phyloP scores from a whole-genome alignment of 2,888 invertebrate genomes.

The Thymelicus lineola region DNA sequence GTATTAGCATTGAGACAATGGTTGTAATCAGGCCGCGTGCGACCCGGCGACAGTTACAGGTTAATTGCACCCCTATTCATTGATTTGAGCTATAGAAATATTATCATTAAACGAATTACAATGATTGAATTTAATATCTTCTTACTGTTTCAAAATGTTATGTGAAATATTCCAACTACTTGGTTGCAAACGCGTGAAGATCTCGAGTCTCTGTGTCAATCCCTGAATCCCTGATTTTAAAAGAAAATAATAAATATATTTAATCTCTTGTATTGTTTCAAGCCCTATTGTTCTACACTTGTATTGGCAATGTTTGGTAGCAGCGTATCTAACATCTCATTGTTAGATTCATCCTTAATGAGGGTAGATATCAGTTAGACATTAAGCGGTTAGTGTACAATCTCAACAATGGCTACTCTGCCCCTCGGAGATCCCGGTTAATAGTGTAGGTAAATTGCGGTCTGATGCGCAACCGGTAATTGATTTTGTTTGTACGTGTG shows the following conservation, averaged over 20 bases:
- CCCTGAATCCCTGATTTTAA: neutral
- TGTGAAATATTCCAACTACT: too few species aligned
- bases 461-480: conserved; percentile 70
- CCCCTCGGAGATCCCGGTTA: conserved; percentile 17
- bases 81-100: conserved; percentile 31
- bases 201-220: neutral
- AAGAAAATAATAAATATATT: neutral
- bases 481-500: conserved; percentile 64
- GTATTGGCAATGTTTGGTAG: neutral
- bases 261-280: neutral
- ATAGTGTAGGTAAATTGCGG: conserved; percentile 45
- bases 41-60: conserved; percentile 47
- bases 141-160: too few species aligned
- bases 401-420: conserved; percentile 28
- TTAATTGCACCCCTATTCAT: conserved; percentile 36
- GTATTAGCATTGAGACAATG: conserved; percentile 62
- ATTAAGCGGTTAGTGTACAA: conserved; percentile 27
- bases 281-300: neutral
- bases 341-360: conserved; percentile 15
- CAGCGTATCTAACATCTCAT: neutral
- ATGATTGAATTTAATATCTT: too few species aligned
- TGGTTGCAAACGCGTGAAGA: too few species aligned
- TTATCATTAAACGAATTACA: neutral
- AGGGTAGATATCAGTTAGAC: conserved; percentile 32
- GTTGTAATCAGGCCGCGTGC: conserved; percentile 57